Base-by-base conservation (phyloP, 2,888 invertebrate genomes). In the Chymomyza caudatula region DNA sequence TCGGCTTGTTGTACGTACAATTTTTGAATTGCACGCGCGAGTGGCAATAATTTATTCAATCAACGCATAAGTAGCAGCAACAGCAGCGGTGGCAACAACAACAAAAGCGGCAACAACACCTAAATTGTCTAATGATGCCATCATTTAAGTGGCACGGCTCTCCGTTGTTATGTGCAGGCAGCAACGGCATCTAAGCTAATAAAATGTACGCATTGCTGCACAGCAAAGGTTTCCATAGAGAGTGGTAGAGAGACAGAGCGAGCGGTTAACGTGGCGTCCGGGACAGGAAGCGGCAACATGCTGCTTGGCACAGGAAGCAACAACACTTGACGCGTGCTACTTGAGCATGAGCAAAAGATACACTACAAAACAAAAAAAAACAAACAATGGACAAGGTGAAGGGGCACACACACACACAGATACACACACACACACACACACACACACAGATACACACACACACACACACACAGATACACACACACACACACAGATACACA, bases 121-220 rank as follows among this genome's bases (percentile, higher is more conserved):
- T 86, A 83, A 83, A 83, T 86, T 84, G 82, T 84, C 85, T 83
- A 83, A 83, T 83, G 82, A 83, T 83, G 82, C 85, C 85, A 78
- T 84, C 86, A 84, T 77, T 75, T 69, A 64, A 72, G 75, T 65
- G 47, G 29, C 29, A 11, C 29, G n/a, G 8, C 29, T 37, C 29
- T 37, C 29, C 11, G 8, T 37, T 37, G 29, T 37, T 37, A 37
- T 44, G 23, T 37, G 19, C 52, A 53, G 17, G 13, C 19, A 19
- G 25, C 60, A 64, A 23, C 51, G 63, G 56, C 68, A 65, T 53
- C 60, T 70, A 65, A 57, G 63, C 75, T 81, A 80, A 78, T 86
- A 80, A 72, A 82, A 85, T 73, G 57, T 76, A 74, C 71, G 80
- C 76, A 74, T 73, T 80, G 76, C 67, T 59, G 62, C 63, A 68